Evolutionary conservation across 1,140 invertebrate species (phyloP).

Genomic region (Helicorthomorpha holstii): DNA sequence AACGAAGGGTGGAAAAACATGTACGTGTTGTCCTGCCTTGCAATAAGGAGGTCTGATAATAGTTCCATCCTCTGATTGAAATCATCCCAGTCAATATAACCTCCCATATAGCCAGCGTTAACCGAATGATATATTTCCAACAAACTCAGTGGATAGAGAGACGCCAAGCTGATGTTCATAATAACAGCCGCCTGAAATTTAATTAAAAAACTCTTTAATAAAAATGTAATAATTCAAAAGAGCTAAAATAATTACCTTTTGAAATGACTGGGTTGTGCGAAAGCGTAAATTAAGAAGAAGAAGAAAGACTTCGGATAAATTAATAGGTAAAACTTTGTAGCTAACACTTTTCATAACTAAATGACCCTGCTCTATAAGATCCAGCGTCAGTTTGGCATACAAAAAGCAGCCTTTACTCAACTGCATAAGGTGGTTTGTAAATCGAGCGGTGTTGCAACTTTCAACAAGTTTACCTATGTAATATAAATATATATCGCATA

Average conservation of each 20-base stretch:
- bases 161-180: constrained; percentile 72
- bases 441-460: constrained; percentile 33
- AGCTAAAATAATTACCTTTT: constrained; percentile 47
- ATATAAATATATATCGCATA: not conserved
- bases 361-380: constrained; percentile 80
- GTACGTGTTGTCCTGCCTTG: constrained; percentile 74
- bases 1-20: constrained; percentile 95
- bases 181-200: constrained; percentile 32
- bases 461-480: not conserved
- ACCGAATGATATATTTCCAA: constrained; percentile 87
- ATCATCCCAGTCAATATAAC: constrained; percentile 64
- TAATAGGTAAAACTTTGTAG: constrained; percentile 81
- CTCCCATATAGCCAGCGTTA: constrained; percentile 59
- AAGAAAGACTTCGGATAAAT: constrained; percentile 77
- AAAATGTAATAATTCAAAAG: not conserved
- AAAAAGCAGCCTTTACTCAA: constrained; percentile 77
- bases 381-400: constrained; percentile 79
- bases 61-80: constrained; percentile 68
- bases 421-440: constrained; percentile 64
- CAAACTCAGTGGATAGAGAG: constrained; percentile 72
- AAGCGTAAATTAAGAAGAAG: constrained; percentile 84
- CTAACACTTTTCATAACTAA: constrained; percentile 82
- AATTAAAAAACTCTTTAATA: not conserved
- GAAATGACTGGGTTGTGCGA: constrained; percentile 72
- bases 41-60: constrained; percentile 67